Evolutionary conservation across 2,797 vertebrate species (phyloP), one percentile per base, ranked within the genome.

Genomic region (Pagetopsis macropterus): DNA sequence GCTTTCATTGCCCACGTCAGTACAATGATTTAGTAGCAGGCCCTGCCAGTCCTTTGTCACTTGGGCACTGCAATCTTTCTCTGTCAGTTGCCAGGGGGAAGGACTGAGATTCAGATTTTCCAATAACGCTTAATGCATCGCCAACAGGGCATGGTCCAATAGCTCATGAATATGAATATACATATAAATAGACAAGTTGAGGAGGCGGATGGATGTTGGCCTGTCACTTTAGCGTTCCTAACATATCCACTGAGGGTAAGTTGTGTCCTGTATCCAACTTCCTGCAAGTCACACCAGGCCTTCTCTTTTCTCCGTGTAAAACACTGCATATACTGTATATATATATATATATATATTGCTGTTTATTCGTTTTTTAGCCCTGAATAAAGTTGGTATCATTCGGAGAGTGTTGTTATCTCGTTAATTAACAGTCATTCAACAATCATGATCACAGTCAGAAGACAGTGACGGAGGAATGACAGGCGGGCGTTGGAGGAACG

Each of bases 91-190:
- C 92, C 91, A 89, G 82, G 74, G 70, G 84, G 82, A 66, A 85
- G 79, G 82, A 84, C 72, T 83, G 89, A 90, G 88, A 90, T 92
- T 92, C 92, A 79, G 76, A 88, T 92, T 88, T 91, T 91, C 92
- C 93, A 94, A 93, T 94, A 93, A 94, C 81, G 74, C 94, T 94
- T 94, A 95, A 95, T 92, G 91, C 92, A 92, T 91, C 69, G 76
- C 88, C 84, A 85, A 83, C 70, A 76, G 81, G 65, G 46, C 87
- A 90, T 86, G 88, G 91, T 93, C 93, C 89, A 90, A 72, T 92
- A 84, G 88, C 91, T 94, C 93, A 93, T 95, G 93, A 92, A 94
- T 94, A 94, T 94, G 93, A 94, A 94, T 93, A 90, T 89, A 91
- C 86, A 88, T 94, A 94, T 94, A 94, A 94, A 94, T 94, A 94